Base-by-base conservation (phyloP, 1,140 invertebrate genomes). In the Pollicipes pollicipes region DNA sequence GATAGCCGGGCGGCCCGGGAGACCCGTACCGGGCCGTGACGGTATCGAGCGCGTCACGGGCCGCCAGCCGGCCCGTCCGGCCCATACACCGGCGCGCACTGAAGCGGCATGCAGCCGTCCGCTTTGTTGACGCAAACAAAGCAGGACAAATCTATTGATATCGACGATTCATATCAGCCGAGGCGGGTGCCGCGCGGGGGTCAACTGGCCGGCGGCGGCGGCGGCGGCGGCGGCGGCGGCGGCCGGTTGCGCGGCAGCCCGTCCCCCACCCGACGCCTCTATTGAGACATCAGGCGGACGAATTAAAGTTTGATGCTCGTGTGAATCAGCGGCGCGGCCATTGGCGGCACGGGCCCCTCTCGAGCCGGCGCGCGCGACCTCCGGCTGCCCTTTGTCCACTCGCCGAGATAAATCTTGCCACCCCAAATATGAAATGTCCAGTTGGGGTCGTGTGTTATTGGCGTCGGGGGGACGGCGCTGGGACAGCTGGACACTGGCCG, bases 391-490 rank as follows among this genome's bases (percentile, higher is more conserved):
- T 58, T 58, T 58, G 45, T 58, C 45, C 45, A 58, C 45, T 10
- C 21, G 6, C 6, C 8, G 6, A 58, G 45, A 58, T 58, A 58
- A 58, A 58, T 58, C 45, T 58, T 24, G 45, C 32, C 45, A 58
- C 45, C 45, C 45, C 45, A 58, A 58, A 58, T 58, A 58, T 58
- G 45, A 58, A 58, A 58, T 58, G 45, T 58, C 45, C 45, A 58
- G 45, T 58, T 58, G 45, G 45, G 45, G 45, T 58, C 13, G 24
- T 21, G 45, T 21, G 45, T 58, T 58, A 58, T 58, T 58, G 45
- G 45, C 24, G 45, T 21, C 10, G 45, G 24, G 45, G 45, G 45
- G 45, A 58, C 45, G 45, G 45, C 17, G 3, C 13, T 58, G 45
- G 45, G 45, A 58, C 45, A 24, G 45, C n/a, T 58, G 45, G 45